A percentile compares a stretch with the other conserved stretches of the same genome.
Conservation (phyloP, 2,888 invertebrate genomes). For the Campoplex nolae region DNA sequence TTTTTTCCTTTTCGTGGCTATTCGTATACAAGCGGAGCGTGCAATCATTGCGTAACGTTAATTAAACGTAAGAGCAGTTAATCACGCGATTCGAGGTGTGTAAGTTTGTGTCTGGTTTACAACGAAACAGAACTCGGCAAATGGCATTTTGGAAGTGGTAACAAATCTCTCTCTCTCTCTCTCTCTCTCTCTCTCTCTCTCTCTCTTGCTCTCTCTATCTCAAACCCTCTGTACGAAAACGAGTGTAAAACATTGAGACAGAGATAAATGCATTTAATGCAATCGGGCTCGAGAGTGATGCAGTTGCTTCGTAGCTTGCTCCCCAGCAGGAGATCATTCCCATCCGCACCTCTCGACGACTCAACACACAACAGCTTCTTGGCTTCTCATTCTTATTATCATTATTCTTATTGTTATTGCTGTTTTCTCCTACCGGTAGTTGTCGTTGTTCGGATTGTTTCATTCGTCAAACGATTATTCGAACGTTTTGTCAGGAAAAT, state of each 20-base stretch:
- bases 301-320: conserved; percentile 68
- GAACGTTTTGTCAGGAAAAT: not conserved
- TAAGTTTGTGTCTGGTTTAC: conserved; percentile 41
- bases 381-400: conserved; percentile 54
- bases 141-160: conserved; percentile 64
- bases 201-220: not conserved
- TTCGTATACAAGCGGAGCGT: conserved; percentile 41
- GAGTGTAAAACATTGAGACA: conserved; percentile 30
- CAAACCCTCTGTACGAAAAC: conserved; percentile 17
- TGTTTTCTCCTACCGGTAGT: not conserved
- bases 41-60: conserved; percentile 63
- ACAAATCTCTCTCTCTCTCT: conserved; percentile 5
- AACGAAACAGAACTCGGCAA: conserved; percentile 31
- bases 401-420: not conserved
- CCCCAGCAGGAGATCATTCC: conserved; percentile 75
- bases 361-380: conserved; percentile 57
- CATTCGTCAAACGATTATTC: not conserved
- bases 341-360: conserved; percentile 60
- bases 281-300: conserved; percentile 60
- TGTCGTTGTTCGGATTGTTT: conserved; percentile 7
- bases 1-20: conserved; percentile 40
- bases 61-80: conserved; percentile 61
- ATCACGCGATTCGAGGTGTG: conserved; percentile 63
- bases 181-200: not conserved
- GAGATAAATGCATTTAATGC: conserved; percentile 54